Evolutionary conservation across 2,113 vertebrate species (phyloP).

Genomic region (Gambusia holbrooki): DNA sequence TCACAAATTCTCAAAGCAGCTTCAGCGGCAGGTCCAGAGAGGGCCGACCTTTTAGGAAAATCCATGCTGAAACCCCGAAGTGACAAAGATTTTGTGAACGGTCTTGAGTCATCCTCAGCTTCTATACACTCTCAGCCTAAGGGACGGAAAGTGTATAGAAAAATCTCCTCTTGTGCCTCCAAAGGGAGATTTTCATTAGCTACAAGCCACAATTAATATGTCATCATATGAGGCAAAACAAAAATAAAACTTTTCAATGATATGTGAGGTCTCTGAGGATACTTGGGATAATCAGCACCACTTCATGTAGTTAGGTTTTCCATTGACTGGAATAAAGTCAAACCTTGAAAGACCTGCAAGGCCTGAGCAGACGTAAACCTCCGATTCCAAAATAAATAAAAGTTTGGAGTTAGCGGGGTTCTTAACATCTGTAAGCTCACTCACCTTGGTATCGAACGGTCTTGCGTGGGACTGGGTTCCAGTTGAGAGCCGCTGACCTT

Average conservation of each 20-base stretch:
- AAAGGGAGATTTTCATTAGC: too few species aligned
- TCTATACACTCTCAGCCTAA: background rate
- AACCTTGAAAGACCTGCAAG: background rate
- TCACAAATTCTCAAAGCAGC: background rate
- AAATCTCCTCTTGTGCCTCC: too few species aligned
- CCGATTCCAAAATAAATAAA: background rate
- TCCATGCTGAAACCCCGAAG: background rate
- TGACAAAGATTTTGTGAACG: background rate
- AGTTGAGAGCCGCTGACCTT: slow-evolving; percentile 77
- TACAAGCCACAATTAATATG: too few species aligned
- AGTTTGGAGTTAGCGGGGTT: background rate
- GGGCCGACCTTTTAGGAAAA: background rate
- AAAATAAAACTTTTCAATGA: too few species aligned
- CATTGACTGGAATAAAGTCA: background rate
- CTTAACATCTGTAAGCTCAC: slow-evolving; percentile 28
- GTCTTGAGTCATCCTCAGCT: background rate
- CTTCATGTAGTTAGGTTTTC: background rate
- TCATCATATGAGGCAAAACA: too few species aligned
- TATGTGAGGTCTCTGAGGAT: too few species aligned
- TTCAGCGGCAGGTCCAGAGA: background rate
- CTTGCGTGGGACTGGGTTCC: slow-evolving; percentile 83
- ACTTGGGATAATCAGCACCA: too few species aligned
- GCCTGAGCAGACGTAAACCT: background rate
- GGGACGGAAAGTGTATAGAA: too few species aligned
- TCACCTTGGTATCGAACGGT: slow-evolving; percentile 81